Evolutionary conservation across 2,888 invertebrate species (phyloP).

Genomic region (Podabrus alpinus): DNA sequence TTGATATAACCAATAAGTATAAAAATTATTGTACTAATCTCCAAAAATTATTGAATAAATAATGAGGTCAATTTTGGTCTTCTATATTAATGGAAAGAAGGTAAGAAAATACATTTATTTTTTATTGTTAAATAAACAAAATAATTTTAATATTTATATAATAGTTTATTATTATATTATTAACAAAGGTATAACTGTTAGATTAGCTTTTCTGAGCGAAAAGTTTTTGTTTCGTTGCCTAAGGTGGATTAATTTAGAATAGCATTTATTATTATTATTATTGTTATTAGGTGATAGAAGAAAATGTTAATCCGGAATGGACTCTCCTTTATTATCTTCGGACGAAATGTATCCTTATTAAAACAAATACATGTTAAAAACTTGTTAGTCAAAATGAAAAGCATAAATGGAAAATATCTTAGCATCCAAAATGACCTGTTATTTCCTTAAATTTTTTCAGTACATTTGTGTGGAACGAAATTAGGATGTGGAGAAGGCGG

Average conservation of each 20-base stretch:
- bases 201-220: background rate
- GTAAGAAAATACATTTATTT: slow-evolving; percentile 40
- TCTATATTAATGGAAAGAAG: slow-evolving; percentile 52
- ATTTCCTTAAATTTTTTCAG: slow-evolving; percentile 50
- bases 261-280: too few species aligned
- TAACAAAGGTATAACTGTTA: background rate
- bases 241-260: background rate
- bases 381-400: too few species aligned
- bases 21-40: too few species aligned
- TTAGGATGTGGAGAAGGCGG: slow-evolving; percentile 93
- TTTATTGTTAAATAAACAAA: slow-evolving; percentile 49
- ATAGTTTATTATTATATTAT: too few species aligned
- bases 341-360: slow-evolving; percentile 66
- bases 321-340: slow-evolving; percentile 83
- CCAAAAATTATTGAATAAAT: background rate
- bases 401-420: background rate
- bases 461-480: slow-evolving; percentile 84
- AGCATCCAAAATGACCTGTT: background rate
- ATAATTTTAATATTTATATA: background rate
- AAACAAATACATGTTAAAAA: too few species aligned
- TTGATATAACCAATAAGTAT: too few species aligned
- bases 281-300: slow-evolving; percentile 69
- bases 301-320: slow-evolving; percentile 78
- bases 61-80: slow-evolving; percentile 11
- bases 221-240: background rate